Conservation (phyloP, 1,140 invertebrate species). For the Gerris buenoi region DNA sequence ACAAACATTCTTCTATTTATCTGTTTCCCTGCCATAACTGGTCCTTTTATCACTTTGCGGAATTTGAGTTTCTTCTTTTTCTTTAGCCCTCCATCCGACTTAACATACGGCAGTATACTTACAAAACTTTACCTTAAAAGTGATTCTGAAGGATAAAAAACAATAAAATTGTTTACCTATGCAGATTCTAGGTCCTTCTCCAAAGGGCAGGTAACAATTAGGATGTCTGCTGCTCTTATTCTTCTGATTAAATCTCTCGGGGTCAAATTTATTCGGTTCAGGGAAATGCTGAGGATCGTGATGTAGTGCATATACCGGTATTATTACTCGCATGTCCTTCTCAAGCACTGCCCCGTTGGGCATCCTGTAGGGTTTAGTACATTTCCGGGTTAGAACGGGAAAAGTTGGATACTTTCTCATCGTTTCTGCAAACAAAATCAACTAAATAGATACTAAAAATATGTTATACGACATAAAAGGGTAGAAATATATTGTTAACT, state of each 20-base stretch:
- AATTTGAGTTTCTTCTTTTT: no score
- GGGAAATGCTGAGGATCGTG: slow-evolving; percentile 28
- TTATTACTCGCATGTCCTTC: slow-evolving; percentile 26
- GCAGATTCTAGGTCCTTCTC: slow-evolving; percentile 56
- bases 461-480: no score
- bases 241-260: slow-evolving; percentile 27
- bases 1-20: no score
- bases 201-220: slow-evolving; percentile 53
- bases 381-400: slow-evolving; percentile 31
- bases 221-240: slow-evolving; percentile 24
- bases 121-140: no score
- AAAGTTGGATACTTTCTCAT: slow-evolving; percentile 39
- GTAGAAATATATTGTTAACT: neutral
- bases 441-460: no score
- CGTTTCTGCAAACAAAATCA: slow-evolving; percentile 37
- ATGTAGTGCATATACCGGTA: slow-evolving; percentile 32
- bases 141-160: no score
- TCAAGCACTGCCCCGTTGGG: slow-evolving; percentile 18
- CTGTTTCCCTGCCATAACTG: no score
- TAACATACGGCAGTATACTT: no score
- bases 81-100: no score
- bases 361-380: slow-evolving; percentile 30
- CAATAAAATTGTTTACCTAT: slow-evolving; percentile 41
- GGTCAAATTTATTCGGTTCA: slow-evolving; percentile 30
- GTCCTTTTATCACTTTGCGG: no score